phyloP scores from a whole-genome alignment of 2,888 invertebrate genomes.

The Eilema caniola region DNA sequence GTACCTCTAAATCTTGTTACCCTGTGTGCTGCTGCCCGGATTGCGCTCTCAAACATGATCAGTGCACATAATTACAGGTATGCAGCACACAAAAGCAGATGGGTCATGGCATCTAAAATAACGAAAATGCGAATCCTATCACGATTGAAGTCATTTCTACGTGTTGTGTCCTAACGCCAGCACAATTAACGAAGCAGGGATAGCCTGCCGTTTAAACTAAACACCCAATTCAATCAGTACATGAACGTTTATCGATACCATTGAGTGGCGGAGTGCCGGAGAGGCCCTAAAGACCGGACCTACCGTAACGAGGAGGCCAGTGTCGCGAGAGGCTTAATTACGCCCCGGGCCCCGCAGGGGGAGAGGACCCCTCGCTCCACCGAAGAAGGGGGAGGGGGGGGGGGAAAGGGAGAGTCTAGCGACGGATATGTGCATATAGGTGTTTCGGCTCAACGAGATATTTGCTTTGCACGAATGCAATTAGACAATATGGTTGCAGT shows the following conservation, averaged over 20 bases:
- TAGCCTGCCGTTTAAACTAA: slow-evolving; percentile 17
- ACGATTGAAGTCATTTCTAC: background rate
- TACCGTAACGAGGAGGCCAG: slow-evolving; percentile 71
- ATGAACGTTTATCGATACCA: slow-evolving; percentile 18
- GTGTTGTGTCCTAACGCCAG: background rate
- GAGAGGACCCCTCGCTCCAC: slow-evolving; percentile 10
- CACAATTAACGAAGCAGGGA: slow-evolving; percentile 6
- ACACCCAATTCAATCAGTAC: slow-evolving; percentile 21
- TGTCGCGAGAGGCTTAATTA: slow-evolving; percentile 73
- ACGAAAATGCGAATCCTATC: too few relatives aligned
- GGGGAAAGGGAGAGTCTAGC: slow-evolving; percentile 18
- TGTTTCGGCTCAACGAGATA: slow-evolving; percentile 21
- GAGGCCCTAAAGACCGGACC: slow-evolving; percentile 59
- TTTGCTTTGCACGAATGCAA: slow-evolving; percentile 26
- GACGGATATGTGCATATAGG: slow-evolving; percentile 28
- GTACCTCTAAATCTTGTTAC: too few relatives aligned
- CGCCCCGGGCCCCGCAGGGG: slow-evolving; percentile 32
- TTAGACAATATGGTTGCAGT: background rate
- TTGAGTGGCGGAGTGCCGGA: slow-evolving; percentile 12
- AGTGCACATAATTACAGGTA: background rate
- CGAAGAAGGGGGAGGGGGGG: background rate
- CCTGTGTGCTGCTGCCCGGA: too few relatives aligned
- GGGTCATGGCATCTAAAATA: too few relatives aligned
- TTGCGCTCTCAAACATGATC: too few relatives aligned
- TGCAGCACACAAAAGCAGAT: too few relatives aligned